Evolutionary conservation across 2,888 invertebrate species (phyloP), one percentile per base, ranked within the genome.

Genomic region (Bombylius discolor): DNA sequence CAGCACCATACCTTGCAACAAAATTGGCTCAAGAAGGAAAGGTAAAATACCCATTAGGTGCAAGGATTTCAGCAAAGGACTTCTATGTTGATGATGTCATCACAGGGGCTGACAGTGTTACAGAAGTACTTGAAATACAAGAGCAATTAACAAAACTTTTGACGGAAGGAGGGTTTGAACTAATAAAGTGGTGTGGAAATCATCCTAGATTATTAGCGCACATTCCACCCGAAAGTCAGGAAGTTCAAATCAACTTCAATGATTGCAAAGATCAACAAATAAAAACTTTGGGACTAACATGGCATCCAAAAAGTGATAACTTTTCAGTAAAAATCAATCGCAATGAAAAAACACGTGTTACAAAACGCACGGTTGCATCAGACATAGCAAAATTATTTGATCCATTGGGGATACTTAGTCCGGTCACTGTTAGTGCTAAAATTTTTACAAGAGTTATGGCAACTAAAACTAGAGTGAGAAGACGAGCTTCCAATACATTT

Each of bases 391-490:
- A 14, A 8, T 1, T 52, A 9, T 46, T 52, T 12, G 52, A 52
- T 23, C 52, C 60, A 6, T 23, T 55, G 12, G 58, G 60, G 1
- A 53, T 53, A 31, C 4, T 60, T 1, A 31, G 51, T 9, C 57
- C 59, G 5, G n/a, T 49, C 3, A 48, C 46, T 4, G 45, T 53
- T 13, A 50, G n/a, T 3, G 52, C 42, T 0, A 58, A 58, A 39
- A 54, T 60, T 12, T 5, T 42, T 60, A 39, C 56, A 58, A 32
- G 46, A 56, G 5, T 23, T 57, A 33, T 59, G 56, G 59, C 9
- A 31, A 14, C 23, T 12, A 2, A 33, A 51, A 36, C 7, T 47
- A 13, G 49, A 55, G 23, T 60, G 56, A 57, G 58, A 60, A 46
- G 56, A 52, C 8, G 33, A n/a, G 5, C 8, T 58, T 1, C 44